Evolutionary conservation across 2,888 invertebrate species (phyloP).

Genomic region (Drosophila neotestacea): DNA sequence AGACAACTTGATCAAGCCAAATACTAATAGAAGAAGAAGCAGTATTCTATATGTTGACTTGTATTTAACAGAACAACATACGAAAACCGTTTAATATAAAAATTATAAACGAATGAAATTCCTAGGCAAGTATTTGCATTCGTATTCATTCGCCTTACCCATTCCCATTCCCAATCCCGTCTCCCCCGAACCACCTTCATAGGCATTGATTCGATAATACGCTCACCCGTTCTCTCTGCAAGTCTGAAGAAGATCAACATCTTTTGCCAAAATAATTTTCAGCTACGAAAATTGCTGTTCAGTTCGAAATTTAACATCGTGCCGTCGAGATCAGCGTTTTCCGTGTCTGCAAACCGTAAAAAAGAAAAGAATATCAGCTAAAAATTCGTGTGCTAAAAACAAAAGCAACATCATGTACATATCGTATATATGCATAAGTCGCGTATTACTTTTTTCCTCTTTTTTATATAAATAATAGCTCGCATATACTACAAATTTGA

Average conservation of each 20-base stretch:
- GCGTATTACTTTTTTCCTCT: conserved; percentile 42
- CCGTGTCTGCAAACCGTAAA: conserved; percentile 39
- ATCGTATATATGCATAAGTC: conserved; percentile 46
- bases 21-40: conserved; percentile 24
- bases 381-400: conserved; percentile 45
- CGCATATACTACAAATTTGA: conserved; percentile 49
- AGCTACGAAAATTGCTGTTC: conserved; percentile 64
- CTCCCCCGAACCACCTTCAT: neutral
- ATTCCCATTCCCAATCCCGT: neutral
- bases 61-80: conserved; percentile 23
- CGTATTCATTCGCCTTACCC: neutral
- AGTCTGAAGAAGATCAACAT: conserved; percentile 45
- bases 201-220: conserved; percentile 19
- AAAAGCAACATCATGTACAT: conserved; percentile 55
- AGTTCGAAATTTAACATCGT: conserved; percentile 76
- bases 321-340: conserved; percentile 59
- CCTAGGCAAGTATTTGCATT: conserved; percentile 43
- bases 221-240: conserved; percentile 48
- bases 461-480: conserved; percentile 70
- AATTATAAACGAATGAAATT: conserved; percentile 68
- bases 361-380: conserved; percentile 15
- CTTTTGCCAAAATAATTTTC: conserved; percentile 72
- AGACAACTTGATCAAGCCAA: conserved; percentile 59
- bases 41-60: conserved; percentile 12
- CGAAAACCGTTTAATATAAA: conserved; percentile 63